A percentile compares a stretch with the other conserved stretches of the same genome.
These are phyloP conservation scores for Parthenolecanium corni DNA, from an alignment of 2,888 invertebrate species.

Conservation along the genomic window DNA sequence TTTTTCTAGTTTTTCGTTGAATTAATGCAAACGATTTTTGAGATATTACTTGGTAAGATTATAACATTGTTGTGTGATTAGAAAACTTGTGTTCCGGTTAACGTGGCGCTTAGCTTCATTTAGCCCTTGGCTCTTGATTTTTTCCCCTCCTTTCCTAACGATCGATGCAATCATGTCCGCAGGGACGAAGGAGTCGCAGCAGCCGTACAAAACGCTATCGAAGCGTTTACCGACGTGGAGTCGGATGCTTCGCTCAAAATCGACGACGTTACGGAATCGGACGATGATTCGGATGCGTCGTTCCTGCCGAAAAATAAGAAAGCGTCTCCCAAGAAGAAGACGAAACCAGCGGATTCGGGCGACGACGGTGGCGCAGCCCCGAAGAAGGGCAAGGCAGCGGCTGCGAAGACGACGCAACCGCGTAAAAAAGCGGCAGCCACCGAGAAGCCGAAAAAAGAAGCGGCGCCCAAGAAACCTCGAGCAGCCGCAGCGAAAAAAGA, in stretches of 20 bases:
- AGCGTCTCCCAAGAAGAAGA: slow-evolving; percentile 17
- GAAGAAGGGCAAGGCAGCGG: slow-evolving; percentile 14
- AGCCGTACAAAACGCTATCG: not conserved
- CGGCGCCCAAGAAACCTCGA: not conserved
- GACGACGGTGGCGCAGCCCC: slow-evolving; percentile 22
- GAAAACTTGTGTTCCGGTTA: no score
- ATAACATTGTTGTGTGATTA: no score
- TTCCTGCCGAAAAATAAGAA: slow-evolving; percentile 30
- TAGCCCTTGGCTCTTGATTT: not conserved
- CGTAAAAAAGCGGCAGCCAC: slow-evolving; percentile 26
- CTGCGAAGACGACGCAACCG: slow-evolving; percentile 21
- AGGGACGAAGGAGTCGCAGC: not conserved
- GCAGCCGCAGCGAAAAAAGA: slow-evolving; percentile 7
- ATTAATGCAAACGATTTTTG: no score
- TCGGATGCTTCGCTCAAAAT: not conserved
- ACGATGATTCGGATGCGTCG: slow-evolving; percentile 17
- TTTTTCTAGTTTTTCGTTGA: no score
- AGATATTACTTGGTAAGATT: no score
- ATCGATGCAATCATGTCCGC: not conserved
- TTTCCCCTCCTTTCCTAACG: not conserved
- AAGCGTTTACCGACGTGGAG: not conserved
- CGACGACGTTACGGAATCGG: slow-evolving; percentile 15
- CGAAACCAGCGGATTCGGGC: slow-evolving; percentile 12
- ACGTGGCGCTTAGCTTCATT: not conserved
- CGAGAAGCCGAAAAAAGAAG: not conserved